Evolutionary conservation across 2,113 vertebrate species (phyloP).

Genomic region (Sinocyclocheilus maitianheensis): DNA sequence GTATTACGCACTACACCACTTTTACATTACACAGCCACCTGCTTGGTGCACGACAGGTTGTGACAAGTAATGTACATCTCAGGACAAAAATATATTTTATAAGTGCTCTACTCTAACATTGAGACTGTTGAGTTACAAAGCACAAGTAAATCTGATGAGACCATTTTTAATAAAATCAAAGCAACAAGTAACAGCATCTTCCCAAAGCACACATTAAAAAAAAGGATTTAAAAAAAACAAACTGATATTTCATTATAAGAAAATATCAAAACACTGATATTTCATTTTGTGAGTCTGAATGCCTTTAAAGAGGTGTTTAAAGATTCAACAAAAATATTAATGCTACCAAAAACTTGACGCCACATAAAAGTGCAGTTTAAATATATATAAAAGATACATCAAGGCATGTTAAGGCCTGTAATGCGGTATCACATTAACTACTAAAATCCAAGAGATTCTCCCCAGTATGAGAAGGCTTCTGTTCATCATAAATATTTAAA

Average conservation of each 20-base stretch:
- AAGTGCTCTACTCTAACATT: not conserved
- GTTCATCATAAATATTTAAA: conserved; percentile 29
- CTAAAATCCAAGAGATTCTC: not conserved
- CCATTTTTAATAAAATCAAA: not conserved
- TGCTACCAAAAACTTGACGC: not conserved
- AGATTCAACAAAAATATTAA: not conserved
- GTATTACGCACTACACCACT: not conserved
- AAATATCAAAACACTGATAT: not conserved
- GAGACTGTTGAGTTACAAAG: not conserved
- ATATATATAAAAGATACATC: conserved; percentile 12
- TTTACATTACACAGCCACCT: too few relatives aligned
- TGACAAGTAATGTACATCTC: too few relatives aligned
- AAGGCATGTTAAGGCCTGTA: not conserved
- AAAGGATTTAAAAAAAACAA: not conserved
- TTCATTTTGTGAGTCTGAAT: not conserved
- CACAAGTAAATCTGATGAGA: not conserved
- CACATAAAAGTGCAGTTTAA: conserved; percentile 38
- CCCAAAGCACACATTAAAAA: not conserved
- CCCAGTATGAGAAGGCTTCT: not conserved
- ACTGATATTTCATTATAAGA: not conserved
- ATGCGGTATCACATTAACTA: too few relatives aligned
- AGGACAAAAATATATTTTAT: not conserved
- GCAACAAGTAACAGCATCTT: not conserved
- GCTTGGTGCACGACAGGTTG: too few relatives aligned
- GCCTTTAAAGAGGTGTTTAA: conserved; percentile 9